Percentiles rank a stretch among this genome's conserved stretches.
Conservation (phyloP, 2,113 vertebrate genomes). For the Vireo altiloquus region DNA sequence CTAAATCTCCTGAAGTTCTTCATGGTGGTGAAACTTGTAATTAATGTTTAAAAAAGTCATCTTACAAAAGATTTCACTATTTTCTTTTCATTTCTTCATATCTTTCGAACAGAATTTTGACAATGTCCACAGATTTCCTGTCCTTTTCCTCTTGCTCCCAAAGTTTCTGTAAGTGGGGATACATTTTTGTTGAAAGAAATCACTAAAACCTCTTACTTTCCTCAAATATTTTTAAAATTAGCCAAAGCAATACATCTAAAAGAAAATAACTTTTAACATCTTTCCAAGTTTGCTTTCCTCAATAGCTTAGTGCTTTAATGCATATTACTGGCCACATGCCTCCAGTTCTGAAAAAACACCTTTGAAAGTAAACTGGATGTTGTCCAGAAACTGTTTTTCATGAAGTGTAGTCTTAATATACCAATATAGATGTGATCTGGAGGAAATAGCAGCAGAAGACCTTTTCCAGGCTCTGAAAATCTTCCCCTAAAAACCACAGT, state of each 20-base stretch:
- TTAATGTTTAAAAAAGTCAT: neutral
- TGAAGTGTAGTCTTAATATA: neutral
- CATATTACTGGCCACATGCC: neutral
- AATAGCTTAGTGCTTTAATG: neutral
- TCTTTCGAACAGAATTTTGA: neutral
- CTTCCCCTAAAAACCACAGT: neutral
- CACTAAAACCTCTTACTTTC: neutral
- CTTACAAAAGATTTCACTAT: neutral
- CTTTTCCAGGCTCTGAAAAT: neutral
- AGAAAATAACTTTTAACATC: neutral
- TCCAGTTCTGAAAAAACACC: neutral
- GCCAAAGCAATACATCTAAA: neutral
- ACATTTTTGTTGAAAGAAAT: neutral
- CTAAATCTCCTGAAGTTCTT: neutral
- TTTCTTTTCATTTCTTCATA: neutral
- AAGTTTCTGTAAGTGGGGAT: neutral
- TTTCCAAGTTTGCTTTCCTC: neutral
- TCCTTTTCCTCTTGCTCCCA: neutral
- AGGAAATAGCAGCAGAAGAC: neutral
- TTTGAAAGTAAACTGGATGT: neutral
- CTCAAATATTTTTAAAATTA: neutral
- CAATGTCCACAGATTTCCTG: neutral
- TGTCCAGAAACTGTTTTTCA: neutral
- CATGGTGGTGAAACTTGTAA: neutral
- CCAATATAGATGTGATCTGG: neutral